Base-by-base conservation (phyloP, 37 sponge, comb jelly and placozoan species). In the Spongilla lacustris region DNA sequence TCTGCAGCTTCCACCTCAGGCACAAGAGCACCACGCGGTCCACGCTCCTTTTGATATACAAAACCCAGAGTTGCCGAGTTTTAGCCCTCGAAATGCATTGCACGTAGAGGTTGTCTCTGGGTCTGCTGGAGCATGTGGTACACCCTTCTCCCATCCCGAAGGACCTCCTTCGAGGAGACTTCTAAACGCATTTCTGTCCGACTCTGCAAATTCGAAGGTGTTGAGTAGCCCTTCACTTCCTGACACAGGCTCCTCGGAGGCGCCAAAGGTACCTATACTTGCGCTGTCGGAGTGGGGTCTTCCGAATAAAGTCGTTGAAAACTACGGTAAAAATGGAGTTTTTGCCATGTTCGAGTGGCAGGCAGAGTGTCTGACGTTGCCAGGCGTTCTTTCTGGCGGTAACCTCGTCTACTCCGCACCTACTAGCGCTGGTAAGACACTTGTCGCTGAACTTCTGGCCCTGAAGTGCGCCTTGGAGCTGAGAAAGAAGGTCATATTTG, bases 391-490 rank as follows among this genome's bases (percentile, higher is more conserved):
- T 33, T 32, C 32, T 0, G 95, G 96, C 4, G 66, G 92, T 0
- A 99, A 97, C 80, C 88, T 99, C 24, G 89, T 99, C 6, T 97
- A 90, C 77, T 97, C 97, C 19, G 99, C 99, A 24, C 99, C 99
- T 66, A 99, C 99, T 23, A 97, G 97, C 75, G 94, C 97, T 71
- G 99, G 99, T 30, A 99, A 99, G 87, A 99, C 97, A 4, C 89
- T 99, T 24, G 92, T 99, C 25, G 97, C 99, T 9, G 99, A 99
- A 81, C 85, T 99, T 30, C 86, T 99, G 67, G 80, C 92, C 1
- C 81, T 99, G 29, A 99, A 99, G 74, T 93, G 97, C 27, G 92
- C 95, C 4, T 81, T 99, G 2, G 99, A 99, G 89, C 81, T 77
- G 21, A 72, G 67, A 28, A 95, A 89, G 91, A 97, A 97, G 75